phyloP scores from a whole-genome alignment of 2,888 invertebrate species.

The Globia sparganii region DNA sequence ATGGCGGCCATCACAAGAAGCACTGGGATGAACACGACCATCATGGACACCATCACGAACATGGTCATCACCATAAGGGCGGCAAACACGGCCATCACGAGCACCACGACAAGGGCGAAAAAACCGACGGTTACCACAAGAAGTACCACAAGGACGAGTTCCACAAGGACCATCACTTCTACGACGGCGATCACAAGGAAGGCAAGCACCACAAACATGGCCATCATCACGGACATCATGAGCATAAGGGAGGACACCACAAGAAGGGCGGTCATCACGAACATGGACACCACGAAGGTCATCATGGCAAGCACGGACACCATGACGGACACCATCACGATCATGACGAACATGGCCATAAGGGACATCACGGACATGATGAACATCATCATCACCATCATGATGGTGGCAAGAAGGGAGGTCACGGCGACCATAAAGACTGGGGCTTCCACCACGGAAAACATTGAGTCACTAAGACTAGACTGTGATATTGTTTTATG shows the following conservation, averaged over 20 bases:
- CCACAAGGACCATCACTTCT: slow-evolving; percentile 88
- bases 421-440: slow-evolving; percentile 83
- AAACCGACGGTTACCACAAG: slow-evolving; percentile 86
- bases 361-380: slow-evolving; percentile 87
- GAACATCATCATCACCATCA: slow-evolving; percentile 86
- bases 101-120: slow-evolving; percentile 86
- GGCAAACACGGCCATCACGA: slow-evolving; percentile 85
- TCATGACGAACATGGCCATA: slow-evolving; percentile 84
- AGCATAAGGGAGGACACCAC: slow-evolving; percentile 82
- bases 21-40: slow-evolving; percentile 85
- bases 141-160: slow-evolving; percentile 86
- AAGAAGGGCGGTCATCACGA: slow-evolving; percentile 87
- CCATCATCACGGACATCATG: slow-evolving; percentile 85
- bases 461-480: slow-evolving; percentile 78
- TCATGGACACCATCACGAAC: slow-evolving; percentile 85
- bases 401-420: slow-evolving; percentile 88
- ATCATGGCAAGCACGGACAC: slow-evolving; percentile 84
- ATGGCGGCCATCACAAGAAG: slow-evolving; percentile 85
- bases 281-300: slow-evolving; percentile 83
- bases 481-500: slow-evolving; percentile 82
- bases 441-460: slow-evolving; percentile 87
- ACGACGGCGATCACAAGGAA: slow-evolving; percentile 85
- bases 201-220: slow-evolving; percentile 88
- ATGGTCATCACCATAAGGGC: slow-evolving; percentile 86
- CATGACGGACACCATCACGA: slow-evolving; percentile 86